Conservation (phyloP, 1,140 invertebrate genomes). For the Tribolium madens region DNA sequence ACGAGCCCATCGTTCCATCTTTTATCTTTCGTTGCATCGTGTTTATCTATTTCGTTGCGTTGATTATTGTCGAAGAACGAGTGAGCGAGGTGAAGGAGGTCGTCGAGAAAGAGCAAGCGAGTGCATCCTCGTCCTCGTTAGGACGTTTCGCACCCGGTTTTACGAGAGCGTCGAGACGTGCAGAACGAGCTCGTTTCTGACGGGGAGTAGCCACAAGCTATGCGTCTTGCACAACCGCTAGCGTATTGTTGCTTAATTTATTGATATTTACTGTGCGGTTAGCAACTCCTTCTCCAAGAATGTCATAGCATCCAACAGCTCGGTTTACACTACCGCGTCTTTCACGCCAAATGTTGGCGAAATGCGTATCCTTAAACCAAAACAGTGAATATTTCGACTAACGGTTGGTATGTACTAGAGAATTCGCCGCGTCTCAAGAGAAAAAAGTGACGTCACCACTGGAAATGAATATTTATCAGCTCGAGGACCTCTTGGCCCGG, state of each 20-base stretch:
- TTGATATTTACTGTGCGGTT: conserved; percentile 55
- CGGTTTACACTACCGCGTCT: conserved; percentile 14
- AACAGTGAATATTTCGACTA: not conserved
- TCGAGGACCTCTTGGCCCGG: conserved; percentile 25
- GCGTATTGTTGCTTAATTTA: conserved; percentile 56
- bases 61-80: not conserved
- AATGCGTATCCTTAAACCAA: conserved; percentile 12
- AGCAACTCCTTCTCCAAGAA: conserved; percentile 44
- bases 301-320: conserved; percentile 47
- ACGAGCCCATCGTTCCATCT: not conserved
- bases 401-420: too few relatives aligned
- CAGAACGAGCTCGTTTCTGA: conserved; percentile 38
- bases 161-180: conserved; percentile 34
- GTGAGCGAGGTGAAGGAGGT: not conserved
- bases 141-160: conserved; percentile 29
- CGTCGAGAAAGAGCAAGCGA: conserved; percentile 17
- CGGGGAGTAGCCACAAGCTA: conserved; percentile 45
- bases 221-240: conserved; percentile 52
- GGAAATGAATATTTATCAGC: conserved; percentile 30
- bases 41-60: conserved; percentile 13
- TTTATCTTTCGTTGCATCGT: conserved; percentile 13
- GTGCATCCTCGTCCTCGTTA: conserved; percentile 11
- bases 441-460: conserved; percentile 10
- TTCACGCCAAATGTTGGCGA: not conserved
- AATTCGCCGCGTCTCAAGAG: not conserved